Percentiles rank a stretch among this genome's conserved stretches.
Conservation (phyloP, 2,888 invertebrate genomes). For the Ochropleura leucogaster region DNA sequence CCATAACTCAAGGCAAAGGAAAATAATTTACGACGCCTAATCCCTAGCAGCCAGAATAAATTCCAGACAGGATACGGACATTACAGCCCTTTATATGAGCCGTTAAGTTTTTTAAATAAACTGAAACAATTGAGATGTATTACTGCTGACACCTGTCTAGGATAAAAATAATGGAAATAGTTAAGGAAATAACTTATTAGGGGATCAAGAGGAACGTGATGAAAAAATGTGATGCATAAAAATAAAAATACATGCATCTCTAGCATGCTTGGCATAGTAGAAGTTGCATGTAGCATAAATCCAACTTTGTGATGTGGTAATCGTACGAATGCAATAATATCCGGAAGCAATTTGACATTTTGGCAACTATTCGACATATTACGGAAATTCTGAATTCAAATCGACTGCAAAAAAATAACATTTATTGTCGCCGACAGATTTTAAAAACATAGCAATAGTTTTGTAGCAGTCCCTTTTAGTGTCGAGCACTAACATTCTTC, state of each 20-base stretch:
- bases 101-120: slow-evolving; percentile 80
- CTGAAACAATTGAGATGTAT: slow-evolving; percentile 72
- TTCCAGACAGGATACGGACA: slow-evolving; percentile 81
- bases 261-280: no score
- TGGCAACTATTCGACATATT: slow-evolving; percentile 27
- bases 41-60: slow-evolving; percentile 81
- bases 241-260: not conserved
- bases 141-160: slow-evolving; percentile 57
- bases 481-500: not conserved
- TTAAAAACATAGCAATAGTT: not conserved
- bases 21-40: slow-evolving; percentile 86
- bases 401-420: not conserved
- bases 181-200: slow-evolving; percentile 21
- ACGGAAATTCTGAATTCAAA: not conserved
- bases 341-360: slow-evolving; percentile 25
- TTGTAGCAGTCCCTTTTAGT: not conserved
- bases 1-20: slow-evolving; percentile 82
- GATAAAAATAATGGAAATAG: slow-evolving; percentile 23
- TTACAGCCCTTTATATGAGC: slow-evolving; percentile 77
- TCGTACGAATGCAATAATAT: slow-evolving; percentile 7
- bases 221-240: not conserved
- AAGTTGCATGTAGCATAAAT: not conserved
- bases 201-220: slow-evolving; percentile 15
- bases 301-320: not conserved
- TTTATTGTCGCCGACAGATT: not conserved